Evolutionary conservation across 2,888 invertebrate species (phyloP), one percentile per base, ranked within the genome.

Genomic region (Dorcus hopei): DNA sequence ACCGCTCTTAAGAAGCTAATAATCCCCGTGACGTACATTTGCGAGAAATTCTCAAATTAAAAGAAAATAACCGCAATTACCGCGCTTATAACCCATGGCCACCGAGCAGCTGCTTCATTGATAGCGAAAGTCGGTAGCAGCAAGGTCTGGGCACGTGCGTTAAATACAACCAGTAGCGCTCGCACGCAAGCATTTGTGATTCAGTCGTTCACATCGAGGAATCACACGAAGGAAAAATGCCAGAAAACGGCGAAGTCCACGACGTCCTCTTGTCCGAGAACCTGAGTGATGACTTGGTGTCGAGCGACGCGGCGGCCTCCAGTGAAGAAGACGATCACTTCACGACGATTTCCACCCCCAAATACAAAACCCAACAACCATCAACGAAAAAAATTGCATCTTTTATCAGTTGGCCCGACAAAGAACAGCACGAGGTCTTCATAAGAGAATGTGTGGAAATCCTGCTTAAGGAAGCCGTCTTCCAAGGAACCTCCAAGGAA

Each of bases 391-490:
- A 65, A 59, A 40, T 54, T 4, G 71, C 72, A 2, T 69, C 66
- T n/a, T 85, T 81, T 72, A 83, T 85, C 71, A 88, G 88, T 72
- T 78, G 87, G 57, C 85, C 90, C 1, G 81, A 83, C 40, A 80
- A 82, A 67, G 79, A 82, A 14, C 80, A 82, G 43, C 90, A 91
- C 74, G 91, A 91, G 73, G 82, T 84, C 49, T 91, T 93, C 72
- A 80, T 93, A 43, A 81, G 87, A 52, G 82, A 85, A 61, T 87
- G 87, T 58, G 81, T 89, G 49, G 89, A 91, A 58, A 77, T 91
- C 61, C 79, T 93, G 64, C 80, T 93, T 43, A 86, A 89, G 62
- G 82, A 89, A 57, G 91, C 90, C 3, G 85, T 93, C 9, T 91
- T 92, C 69, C 84, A 88, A 70, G 88, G 89, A 51, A 87, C 90